Base-by-base conservation (phyloP, 2,797 vertebrate species). In the Cheirogaleus major region DNA sequence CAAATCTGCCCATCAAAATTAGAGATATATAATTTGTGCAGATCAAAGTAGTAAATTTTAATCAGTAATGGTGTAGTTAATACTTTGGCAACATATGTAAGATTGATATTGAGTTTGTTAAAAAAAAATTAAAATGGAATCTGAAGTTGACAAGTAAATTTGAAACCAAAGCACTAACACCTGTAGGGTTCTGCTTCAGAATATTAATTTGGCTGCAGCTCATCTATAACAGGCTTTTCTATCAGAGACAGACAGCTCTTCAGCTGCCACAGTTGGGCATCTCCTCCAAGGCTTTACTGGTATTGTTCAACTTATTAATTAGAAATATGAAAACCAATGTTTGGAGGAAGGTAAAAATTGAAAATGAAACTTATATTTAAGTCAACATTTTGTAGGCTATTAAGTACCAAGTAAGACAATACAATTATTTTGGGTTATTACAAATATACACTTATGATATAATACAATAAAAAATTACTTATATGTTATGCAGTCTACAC, bases 11-110 rank as follows among this genome's bases (percentile, higher is more conserved):
- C 97, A 73, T 98, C 94, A 97, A 83, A 95, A 92, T 48, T 97
- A 98, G 97, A 98, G 95, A 97, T 91, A 96, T 73, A 88, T 92
- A 97, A 97, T 98, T 97, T 96, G 94, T 95, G 87, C 91, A 97
- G 89, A 96, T 96, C 78, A 59, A 92, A 95, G 85, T 72, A 85
- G 69, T 67, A 93, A 91, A 97, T 97, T 95, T 95, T 97, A 98
- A 97, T 98, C 80, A 97, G 87, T n/a, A 96, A 95, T 93, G 65
- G 59, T 96, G 18, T 35, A 89, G 82, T 89, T 97, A 96, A 96
- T 97, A 97, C 95, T 90, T 69, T 83, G 69, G 41, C 35, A 96
- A 94, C 61, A 55, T 86, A 93, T 83, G 75, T 59, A 90, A 86
- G 61, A 96, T 65, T 97, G 70, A 97, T 97, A 81, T 32, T 83